Percentiles rank a stretch among this genome's conserved stretches.
Conservation (phyloP, 30 jellyfish, hydroid and myxozoan genomes). For the Aurelia sp. region DNA sequence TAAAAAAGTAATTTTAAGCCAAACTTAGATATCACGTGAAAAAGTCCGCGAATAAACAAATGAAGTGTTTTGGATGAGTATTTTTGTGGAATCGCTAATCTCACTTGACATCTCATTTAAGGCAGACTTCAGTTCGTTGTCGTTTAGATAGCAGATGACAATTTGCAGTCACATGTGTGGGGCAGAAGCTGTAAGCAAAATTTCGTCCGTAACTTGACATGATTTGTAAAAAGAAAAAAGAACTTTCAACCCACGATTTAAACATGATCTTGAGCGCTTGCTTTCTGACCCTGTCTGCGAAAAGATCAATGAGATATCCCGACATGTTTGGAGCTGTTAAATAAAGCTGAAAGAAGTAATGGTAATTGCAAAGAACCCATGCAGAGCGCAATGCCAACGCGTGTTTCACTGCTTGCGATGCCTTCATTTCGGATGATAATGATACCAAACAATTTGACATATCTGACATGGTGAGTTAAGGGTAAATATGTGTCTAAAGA, state of each 20-base stretch:
- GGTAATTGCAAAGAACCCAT: conserved; percentile 96
- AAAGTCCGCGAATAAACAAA: too few relatives aligned
- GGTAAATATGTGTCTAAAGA: background rate
- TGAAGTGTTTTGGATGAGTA: too few relatives aligned
- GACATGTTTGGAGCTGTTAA: conserved; percentile 97
- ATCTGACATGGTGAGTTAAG: conserved; percentile 62
- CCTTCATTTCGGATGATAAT: conserved; percentile 78
- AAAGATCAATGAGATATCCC: conserved; percentile 94
- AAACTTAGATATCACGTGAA: too few relatives aligned
- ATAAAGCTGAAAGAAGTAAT: conserved; percentile 94
- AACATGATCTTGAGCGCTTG: conserved; percentile 86
- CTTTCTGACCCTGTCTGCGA: conserved; percentile 95
- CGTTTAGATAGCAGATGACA: too few relatives aligned
- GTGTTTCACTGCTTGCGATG: conserved; percentile 89
- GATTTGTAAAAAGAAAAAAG: background rate
- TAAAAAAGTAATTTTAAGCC: too few relatives aligned
- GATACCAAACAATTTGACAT: conserved; percentile 94
- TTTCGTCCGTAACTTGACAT: too few relatives aligned
- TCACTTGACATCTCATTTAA: too few relatives aligned
- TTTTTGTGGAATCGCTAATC: too few relatives aligned
- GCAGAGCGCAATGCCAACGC: conserved; percentile 99
- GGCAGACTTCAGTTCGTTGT: too few relatives aligned
- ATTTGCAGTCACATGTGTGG: too few relatives aligned
- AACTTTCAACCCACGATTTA: conserved; percentile 93
- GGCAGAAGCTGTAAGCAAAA: too few relatives aligned